These are phyloP conservation scores for Bovichtus variegatus DNA, from an alignment of 2,797 vertebrate species.

Conservation along the genomic window DNA sequence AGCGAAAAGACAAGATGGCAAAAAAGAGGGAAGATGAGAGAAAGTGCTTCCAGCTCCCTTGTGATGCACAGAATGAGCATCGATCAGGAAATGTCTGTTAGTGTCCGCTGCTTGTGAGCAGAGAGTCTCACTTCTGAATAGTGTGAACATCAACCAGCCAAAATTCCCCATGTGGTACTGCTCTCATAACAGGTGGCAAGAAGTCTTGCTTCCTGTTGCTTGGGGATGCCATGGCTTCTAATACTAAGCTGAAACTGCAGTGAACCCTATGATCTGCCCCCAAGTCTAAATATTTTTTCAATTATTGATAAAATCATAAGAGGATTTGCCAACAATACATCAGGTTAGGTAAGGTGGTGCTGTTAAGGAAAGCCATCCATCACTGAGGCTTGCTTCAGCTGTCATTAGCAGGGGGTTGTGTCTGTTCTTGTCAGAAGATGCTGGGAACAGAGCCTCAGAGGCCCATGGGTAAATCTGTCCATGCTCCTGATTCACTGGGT, in stretches of 20 bases:
- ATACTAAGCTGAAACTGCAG: slow-evolving; percentile 5
- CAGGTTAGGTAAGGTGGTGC: slow-evolving; percentile 43
- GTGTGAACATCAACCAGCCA: slow-evolving; percentile 68
- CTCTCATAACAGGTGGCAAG: slow-evolving; percentile 66
- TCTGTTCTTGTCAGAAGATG: slow-evolving; percentile 78
- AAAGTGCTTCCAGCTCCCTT: slow-evolving; percentile 71
- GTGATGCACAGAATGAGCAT: slow-evolving; percentile 65
- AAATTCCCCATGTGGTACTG: slow-evolving; percentile 53
- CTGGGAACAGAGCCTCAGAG: slow-evolving; percentile 74
- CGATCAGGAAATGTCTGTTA: slow-evolving; percentile 66
- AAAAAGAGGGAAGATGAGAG: slow-evolving; percentile 47
- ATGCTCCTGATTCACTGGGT: slow-evolving; percentile 79
- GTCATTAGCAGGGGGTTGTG: slow-evolving; percentile 70
- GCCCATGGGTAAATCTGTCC: slow-evolving; percentile 80
- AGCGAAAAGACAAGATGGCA: slow-evolving; percentile 47
- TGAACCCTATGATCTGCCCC: slow-evolving; percentile 8
- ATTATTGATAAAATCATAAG: slow-evolving; percentile 50
- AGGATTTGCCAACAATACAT: slow-evolving; percentile 26
- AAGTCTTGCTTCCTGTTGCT: slow-evolving; percentile 31
- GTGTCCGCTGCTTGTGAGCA: slow-evolving; percentile 58
- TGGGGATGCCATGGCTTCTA: slow-evolving; percentile 21
- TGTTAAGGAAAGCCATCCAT: slow-evolving; percentile 63
- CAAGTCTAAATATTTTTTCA: slow-evolving; percentile 39
- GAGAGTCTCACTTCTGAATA: slow-evolving; percentile 58
- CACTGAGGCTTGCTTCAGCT: slow-evolving; percentile 60